phyloP scores from a whole-genome alignment of 2,888 invertebrate species.

The Diadromus collaris region DNA sequence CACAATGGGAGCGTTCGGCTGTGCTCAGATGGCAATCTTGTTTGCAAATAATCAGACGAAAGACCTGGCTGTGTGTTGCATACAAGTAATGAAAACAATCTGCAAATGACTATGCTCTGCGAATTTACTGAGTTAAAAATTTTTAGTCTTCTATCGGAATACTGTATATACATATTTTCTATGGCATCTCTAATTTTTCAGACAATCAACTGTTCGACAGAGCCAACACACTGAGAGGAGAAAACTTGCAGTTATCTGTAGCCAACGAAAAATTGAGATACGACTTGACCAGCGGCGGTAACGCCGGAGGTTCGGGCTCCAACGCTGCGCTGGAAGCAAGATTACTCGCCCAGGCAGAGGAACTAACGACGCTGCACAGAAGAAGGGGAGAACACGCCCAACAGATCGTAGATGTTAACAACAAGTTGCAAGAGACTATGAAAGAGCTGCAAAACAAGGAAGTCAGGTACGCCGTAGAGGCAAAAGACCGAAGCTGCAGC shows the following conservation, averaged over 20 bases:
- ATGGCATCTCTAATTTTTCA: conserved; percentile 79
- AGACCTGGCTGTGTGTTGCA: too few species aligned
- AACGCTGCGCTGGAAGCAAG: conserved; percentile 92
- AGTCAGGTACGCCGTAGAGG: conserved; percentile 82
- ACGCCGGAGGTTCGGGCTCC: conserved; percentile 81
- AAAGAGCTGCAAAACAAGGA: conserved; percentile 89
- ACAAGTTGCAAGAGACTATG: conserved; percentile 91
- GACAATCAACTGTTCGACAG: conserved; percentile 94
- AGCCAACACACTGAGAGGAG: conserved; percentile 89
- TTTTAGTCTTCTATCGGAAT: too few species aligned
- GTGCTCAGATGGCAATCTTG: too few species aligned
- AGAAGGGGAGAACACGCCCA: conserved; percentile 96
- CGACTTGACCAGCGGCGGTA: conserved; percentile 80
- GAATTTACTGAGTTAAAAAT: too few species aligned
- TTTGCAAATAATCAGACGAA: too few species aligned
- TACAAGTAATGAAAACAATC: too few species aligned
- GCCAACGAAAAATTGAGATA: conserved; percentile 91
- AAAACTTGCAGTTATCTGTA: conserved; percentile 92
- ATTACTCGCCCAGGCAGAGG: conserved; percentile 93
- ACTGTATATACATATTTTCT: too few species aligned
- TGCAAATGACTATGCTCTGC: too few species aligned
- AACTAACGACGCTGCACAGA: conserved; percentile 93
- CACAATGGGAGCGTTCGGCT: too few species aligned
- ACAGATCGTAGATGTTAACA: conserved; percentile 94
- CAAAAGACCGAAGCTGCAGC: neutral